phyloP scores from a whole-genome alignment of 2,113 vertebrate species.

The Prinia subflava region DNA sequence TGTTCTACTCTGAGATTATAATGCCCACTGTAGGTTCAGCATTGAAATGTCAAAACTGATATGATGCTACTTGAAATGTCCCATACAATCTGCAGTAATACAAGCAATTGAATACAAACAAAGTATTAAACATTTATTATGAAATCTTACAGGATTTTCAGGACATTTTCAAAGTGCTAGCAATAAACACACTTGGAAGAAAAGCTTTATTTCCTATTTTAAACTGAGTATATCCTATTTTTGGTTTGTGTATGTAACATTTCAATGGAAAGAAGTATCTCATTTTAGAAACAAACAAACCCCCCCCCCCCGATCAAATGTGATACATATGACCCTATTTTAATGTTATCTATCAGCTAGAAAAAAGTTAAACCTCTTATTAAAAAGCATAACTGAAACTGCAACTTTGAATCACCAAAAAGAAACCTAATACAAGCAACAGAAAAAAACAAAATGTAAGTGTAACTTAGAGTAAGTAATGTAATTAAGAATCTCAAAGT shows the following conservation, averaged over 20 bases:
- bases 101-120: not conserved
- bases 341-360: not conserved
- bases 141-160: not conserved
- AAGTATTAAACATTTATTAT: not conserved
- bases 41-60: not conserved
- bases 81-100: not conserved
- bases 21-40: not conserved
- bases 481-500: not conserved
- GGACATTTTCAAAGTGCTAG: not conserved
- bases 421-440: not conserved
- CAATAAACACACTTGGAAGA: not conserved
- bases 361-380: not conserved
- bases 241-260: not conserved
- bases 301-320: accelerated
- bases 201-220: not conserved
- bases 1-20: not conserved
- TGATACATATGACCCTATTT: not conserved
- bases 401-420: not conserved
- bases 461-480: not conserved
- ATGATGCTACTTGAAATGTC: not conserved
- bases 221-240: not conserved
- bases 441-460: not conserved
- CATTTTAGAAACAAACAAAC: not conserved
- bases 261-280: not conserved
- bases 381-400: not conserved